phyloP scores from a whole-genome alignment of 2,113 vertebrate species.

The Laterallus jamaicensis region DNA sequence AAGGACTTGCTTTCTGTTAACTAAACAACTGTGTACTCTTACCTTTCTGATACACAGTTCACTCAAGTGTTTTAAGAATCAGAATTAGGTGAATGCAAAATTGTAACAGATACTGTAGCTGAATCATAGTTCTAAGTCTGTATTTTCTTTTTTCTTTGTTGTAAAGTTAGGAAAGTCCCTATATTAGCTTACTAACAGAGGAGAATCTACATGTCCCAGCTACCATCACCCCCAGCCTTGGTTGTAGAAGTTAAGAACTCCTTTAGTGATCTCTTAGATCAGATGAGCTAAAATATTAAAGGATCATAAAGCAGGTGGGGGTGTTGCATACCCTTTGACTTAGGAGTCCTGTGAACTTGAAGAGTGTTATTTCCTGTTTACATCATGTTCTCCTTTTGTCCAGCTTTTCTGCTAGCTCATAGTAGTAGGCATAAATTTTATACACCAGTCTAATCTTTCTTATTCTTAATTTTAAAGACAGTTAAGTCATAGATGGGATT shows the following conservation, averaged over 20 bases:
- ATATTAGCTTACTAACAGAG: not conserved
- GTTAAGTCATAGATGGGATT: not conserved
- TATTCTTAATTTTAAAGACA: not conserved
- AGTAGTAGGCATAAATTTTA: not conserved
- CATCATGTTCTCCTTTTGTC: not conserved
- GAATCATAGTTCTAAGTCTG: not conserved
- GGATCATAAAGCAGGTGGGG: not conserved
- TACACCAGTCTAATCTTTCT: not conserved
- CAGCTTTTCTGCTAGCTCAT: not conserved
- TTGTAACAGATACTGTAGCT: not conserved
- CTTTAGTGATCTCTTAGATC: not conserved
- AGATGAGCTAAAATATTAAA: not conserved
- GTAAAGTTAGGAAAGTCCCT: not conserved
- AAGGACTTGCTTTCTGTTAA: not conserved
- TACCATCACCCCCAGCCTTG: fast-evolving
- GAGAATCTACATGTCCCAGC: not conserved
- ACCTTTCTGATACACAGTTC: fast-evolving
- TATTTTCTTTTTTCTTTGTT: not conserved
- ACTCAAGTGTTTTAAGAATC: not conserved
- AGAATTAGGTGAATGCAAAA: not conserved
- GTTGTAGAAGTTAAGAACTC: not conserved
- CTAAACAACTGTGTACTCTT: not conserved
- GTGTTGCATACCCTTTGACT: not conserved
- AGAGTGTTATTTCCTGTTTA: not conserved
- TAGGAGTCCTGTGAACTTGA: not conserved